phyloP scores from a whole-genome alignment of 1,140 invertebrate species.

The Drosophila tristis region DNA sequence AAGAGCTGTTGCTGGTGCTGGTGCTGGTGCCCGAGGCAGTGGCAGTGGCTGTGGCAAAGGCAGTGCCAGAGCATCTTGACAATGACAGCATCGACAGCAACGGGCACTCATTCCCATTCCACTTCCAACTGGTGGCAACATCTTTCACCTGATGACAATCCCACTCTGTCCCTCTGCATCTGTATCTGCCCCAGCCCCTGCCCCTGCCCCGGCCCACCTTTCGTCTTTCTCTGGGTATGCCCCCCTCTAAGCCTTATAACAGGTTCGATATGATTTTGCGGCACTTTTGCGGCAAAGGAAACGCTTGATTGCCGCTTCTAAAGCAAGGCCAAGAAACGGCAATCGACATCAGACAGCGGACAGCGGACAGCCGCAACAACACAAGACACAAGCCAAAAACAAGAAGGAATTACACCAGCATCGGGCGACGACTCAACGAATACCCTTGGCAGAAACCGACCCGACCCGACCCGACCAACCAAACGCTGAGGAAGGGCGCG shows the following conservation, averaged over 20 bases:
- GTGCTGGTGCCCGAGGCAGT: too few relatives aligned
- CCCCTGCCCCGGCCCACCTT: background rate
- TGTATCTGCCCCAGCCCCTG: background rate
- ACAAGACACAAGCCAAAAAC: conserved; percentile 33
- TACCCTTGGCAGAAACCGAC: background rate
- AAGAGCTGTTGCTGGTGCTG: background rate
- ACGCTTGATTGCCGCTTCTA: conserved; percentile 75
- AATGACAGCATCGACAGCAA: conserved; percentile 39
- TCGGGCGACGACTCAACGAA: too few relatives aligned
- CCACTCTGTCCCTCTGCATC: too few relatives aligned
- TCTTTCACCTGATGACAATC: conserved; percentile 60
- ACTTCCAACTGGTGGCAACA: conserved; percentile 31
- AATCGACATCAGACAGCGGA: conserved; percentile 26
- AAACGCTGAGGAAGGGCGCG: too few relatives aligned
- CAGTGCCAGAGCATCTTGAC: conserved; percentile 23
- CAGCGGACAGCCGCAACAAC: conserved; percentile 5
- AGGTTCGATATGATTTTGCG: conserved; percentile 80
- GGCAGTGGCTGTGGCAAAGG: background rate
- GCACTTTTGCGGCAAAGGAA: conserved; percentile 76
- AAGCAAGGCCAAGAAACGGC: conserved; percentile 79
- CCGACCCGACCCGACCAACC: too few relatives aligned
- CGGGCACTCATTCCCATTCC: background rate
- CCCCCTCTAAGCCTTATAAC: conserved; percentile 55
- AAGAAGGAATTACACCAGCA: conserved; percentile 2
- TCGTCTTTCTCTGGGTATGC: background rate